phyloP scores from a whole-genome alignment of 2,797 vertebrate genomes.

The Antrozous pallidus region DNA sequence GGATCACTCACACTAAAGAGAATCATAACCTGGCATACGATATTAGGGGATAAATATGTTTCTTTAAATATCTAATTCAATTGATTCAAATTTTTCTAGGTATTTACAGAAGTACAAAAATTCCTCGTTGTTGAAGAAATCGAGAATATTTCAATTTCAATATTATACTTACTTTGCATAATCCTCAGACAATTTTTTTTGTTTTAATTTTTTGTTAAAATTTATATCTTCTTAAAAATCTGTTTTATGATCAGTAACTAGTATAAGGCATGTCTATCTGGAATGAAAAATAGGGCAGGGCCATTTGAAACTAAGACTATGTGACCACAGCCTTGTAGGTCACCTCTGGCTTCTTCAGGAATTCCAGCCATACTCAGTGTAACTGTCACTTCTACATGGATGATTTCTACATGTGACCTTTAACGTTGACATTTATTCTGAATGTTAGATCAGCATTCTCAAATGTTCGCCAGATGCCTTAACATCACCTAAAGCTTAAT shows the following conservation, averaged over 20 bases:
- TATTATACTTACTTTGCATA: background rate
- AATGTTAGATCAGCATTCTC: background rate
- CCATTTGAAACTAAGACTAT: background rate
- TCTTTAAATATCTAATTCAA: background rate
- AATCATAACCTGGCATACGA: background rate
- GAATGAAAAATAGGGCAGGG: background rate
- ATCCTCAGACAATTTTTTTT: background rate
- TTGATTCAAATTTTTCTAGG: background rate
- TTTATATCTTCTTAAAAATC: background rate
- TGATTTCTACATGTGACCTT: background rate
- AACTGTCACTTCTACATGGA: background rate
- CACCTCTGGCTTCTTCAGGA: background rate
- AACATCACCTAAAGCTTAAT: background rate
- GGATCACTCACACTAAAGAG: background rate
- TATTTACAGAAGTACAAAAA: background rate
- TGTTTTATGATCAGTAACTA: background rate
- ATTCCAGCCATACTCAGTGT: background rate
- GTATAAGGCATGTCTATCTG: background rate
- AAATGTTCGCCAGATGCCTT: background rate
- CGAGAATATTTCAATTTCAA: background rate
- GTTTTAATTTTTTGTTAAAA: background rate
- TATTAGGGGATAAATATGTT: background rate
- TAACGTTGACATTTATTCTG: background rate
- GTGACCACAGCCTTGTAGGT: background rate
- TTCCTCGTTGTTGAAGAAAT: background rate